Evolutionary conservation across 2,113 vertebrate species (phyloP).

Genomic region (Riparia riparia): DNA sequence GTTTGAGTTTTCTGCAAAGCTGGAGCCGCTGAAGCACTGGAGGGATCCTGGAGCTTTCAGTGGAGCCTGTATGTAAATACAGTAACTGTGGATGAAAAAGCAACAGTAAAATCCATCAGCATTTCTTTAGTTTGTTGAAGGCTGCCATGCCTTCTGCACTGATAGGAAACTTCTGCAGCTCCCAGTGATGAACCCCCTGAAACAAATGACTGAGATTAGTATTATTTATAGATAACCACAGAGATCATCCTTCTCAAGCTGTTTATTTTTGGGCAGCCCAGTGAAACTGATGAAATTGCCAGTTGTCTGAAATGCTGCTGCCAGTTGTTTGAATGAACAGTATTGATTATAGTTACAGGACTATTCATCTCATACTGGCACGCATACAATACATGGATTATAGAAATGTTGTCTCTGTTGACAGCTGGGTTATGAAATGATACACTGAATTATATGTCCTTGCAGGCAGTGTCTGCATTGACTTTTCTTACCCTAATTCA

Average conservation of each 20-base stretch:
- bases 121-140: not conserved
- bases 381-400: constrained; percentile 42
- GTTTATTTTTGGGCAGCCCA: constrained; percentile 70
- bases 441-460: constrained; percentile 61
- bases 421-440: constrained; percentile 65
- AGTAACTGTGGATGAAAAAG: not conserved
- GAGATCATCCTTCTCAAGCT: constrained; percentile 59
- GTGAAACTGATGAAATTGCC: constrained; percentile 71
- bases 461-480: constrained; percentile 38
- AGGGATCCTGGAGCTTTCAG: not conserved
- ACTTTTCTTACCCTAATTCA: constrained; percentile 54
- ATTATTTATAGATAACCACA: constrained; percentile 62
- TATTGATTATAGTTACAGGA: constrained; percentile 71
- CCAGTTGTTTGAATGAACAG: constrained; percentile 72
- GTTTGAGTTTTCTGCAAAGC: not conserved
- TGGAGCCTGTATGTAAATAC: not conserved
- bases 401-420: constrained; percentile 53
- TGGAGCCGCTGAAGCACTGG: not conserved
- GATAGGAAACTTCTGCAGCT: not conserved
- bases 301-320: constrained; percentile 74
- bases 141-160: not conserved
- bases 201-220: constrained; percentile 61
- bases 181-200: not conserved
- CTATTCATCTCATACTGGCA: constrained; percentile 69
- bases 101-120: not conserved